phyloP scores from a whole-genome alignment of 2,888 invertebrate genomes.

The Agrilus mali region DNA sequence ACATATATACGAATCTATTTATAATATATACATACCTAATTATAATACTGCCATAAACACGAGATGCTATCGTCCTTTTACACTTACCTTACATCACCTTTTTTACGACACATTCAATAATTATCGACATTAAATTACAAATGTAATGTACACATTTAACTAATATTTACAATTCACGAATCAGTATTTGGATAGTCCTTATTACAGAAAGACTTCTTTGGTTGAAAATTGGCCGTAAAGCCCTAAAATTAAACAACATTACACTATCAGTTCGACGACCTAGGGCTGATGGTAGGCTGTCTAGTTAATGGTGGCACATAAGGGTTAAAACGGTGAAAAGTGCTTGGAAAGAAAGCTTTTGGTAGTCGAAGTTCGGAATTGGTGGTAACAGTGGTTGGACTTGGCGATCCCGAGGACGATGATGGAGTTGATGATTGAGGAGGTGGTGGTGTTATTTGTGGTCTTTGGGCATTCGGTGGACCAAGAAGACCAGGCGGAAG shows the following conservation, averaged over 20 bases:
- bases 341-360: constrained; percentile 34
- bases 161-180: too few relatives aligned
- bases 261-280: constrained; percentile 18
- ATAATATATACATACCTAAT: too few relatives aligned
- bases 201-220: constrained; percentile 12
- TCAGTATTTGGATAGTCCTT: constrained; percentile 1
- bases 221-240: constrained; percentile 10
- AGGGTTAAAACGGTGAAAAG: constrained; percentile 35
- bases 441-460: constrained; percentile 35
- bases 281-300: constrained; percentile 16
- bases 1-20: too few relatives aligned
- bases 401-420: constrained; percentile 50
- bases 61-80: too few relatives aligned
- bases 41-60: too few relatives aligned
- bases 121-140: constrained; percentile 15
- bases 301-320: constrained; percentile 26
- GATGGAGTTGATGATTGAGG: constrained; percentile 37
- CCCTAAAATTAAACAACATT: constrained; percentile 5
- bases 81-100: too few relatives aligned
- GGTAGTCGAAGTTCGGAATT: constrained; percentile 33
- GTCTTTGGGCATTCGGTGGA: constrained; percentile 29
- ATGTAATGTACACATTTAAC: constrained; percentile 2
- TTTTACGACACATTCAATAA: background rate
- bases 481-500: constrained; percentile 32
- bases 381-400: constrained; percentile 31